Conservation (phyloP, 2,113 vertebrate species). For the Neolamprologus cancellatus region DNA sequence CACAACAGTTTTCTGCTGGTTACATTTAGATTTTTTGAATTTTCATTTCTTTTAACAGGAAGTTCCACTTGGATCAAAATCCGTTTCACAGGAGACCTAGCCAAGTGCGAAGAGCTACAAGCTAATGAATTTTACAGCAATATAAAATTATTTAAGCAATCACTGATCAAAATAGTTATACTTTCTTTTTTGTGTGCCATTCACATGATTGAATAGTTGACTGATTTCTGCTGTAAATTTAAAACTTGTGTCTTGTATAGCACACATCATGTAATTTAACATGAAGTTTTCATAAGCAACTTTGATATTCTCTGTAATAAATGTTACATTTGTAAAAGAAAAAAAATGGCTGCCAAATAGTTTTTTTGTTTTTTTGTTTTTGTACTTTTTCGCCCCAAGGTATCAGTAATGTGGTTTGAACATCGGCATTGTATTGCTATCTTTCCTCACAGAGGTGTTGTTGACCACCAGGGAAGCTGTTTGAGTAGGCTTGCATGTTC, state of each 20-base stretch:
- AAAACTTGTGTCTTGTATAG: neutral
- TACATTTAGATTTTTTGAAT: neutral
- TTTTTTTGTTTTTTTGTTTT: neutral
- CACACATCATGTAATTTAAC: neutral
- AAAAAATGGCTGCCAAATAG: neutral
- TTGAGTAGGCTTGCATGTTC: neutral
- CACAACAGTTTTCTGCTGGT: neutral
- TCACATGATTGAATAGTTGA: neutral
- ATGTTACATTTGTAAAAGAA: neutral
- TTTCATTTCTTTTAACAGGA: neutral
- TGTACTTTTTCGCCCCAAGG: neutral
- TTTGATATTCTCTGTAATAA: neutral
- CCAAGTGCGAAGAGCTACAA: neutral
- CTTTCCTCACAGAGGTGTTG: neutral
- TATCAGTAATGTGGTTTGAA: neutral
- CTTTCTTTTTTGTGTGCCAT: neutral
- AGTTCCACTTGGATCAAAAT: neutral
- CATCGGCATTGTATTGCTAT: neutral
- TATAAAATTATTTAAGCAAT: neutral
- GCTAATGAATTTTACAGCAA: neutral
- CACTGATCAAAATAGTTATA: neutral
- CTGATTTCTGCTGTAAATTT: neutral
- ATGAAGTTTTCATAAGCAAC: neutral
- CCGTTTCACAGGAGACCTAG: neutral
- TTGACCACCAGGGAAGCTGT: neutral